Evolutionary conservation across 2,113 vertebrate species (phyloP), one percentile per base, ranked within the genome.

Genomic region (Falcunculus frontatus): DNA sequence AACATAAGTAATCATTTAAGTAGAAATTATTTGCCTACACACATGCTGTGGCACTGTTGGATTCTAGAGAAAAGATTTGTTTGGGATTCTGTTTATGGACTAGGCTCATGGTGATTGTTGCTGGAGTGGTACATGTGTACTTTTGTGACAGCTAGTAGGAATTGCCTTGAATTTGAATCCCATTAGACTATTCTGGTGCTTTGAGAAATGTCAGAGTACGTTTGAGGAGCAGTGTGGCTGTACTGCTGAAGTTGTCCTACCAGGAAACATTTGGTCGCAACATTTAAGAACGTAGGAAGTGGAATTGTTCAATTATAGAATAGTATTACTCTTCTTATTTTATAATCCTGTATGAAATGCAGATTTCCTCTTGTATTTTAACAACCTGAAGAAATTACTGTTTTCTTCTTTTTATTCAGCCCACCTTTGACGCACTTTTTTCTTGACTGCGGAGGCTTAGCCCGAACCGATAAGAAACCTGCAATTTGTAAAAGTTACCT

Each of bases 401-500:
- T 83, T 68, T 95, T 80, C 83, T 85, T 86, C 15, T 74, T 55
- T 67, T 57, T 67, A 63, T 90, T 72, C 96, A 99, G 99, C 94
- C 99, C 99, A 26, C 99, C 99, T 41, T 96, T 99, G 97, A 99
- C 99, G 1, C 98, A 99, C 80, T 99, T 99, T 96, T 99, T 99
- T 94, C 98, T 99, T 52, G 99, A 99, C 94, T 99, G 99, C 11
- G 99, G 99, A 39, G 98, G 98, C 89, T 97, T 99, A 93, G 99
- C 99, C 64, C 98, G 98, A 92, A 99, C 99, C 10, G 99, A 99
- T 97, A 99, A 99, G 98, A 99, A 99, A 96, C 99, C 99, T 1
- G 99, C 99, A 10, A 99, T 99, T 90, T 99, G 99, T 96, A 99
- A 99, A 98, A 99, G 99, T 98, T 99, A 99, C 95, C 99, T 99